Evolutionary conservation across 1,140 invertebrate species (phyloP).

Genomic region (Aphaenogaster ashmeadi): DNA sequence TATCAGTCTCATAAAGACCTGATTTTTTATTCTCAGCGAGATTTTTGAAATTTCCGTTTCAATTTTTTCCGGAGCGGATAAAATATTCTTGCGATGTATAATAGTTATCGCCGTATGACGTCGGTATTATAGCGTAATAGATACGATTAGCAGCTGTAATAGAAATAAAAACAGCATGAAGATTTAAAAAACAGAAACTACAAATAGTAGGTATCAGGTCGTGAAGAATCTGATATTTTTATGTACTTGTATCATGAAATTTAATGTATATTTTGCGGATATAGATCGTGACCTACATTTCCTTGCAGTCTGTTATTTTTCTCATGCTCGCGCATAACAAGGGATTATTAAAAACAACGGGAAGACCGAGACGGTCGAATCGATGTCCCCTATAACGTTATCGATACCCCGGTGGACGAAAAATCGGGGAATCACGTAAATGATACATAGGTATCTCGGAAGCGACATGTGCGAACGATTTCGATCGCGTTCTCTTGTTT

Average conservation of each 20-base stretch:
- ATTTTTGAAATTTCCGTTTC: not conserved
- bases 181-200: not conserved
- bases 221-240: not conserved
- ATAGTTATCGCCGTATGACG: too few species aligned
- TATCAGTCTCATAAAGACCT: not conserved
- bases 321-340: not conserved
- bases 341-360: not conserved
- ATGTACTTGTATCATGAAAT: constrained; percentile 1
- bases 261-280: constrained; percentile 3
- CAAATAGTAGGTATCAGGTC: not conserved
- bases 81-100: not conserved
- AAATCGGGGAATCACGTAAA: not conserved
- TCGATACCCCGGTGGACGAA: not conserved
- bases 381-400: constrained; percentile 1
- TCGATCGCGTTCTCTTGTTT: constrained; percentile 14
- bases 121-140: too few species aligned
- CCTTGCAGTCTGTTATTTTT: not conserved
- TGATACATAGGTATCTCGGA: not conserved
- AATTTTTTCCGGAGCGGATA: not conserved
- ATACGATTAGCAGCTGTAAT: not conserved
- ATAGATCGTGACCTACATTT: constrained; percentile 18
- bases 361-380: not conserved
- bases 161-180: not conserved
- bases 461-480: constrained; percentile 12
- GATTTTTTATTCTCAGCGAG: not conserved